Percentiles rank a stretch among this genome's conserved stretches.
These are phyloP conservation scores for Rhinichthys klamathensis DNA, from an alignment of 2,113 vertebrate species.

Conservation along the genomic window DNA sequence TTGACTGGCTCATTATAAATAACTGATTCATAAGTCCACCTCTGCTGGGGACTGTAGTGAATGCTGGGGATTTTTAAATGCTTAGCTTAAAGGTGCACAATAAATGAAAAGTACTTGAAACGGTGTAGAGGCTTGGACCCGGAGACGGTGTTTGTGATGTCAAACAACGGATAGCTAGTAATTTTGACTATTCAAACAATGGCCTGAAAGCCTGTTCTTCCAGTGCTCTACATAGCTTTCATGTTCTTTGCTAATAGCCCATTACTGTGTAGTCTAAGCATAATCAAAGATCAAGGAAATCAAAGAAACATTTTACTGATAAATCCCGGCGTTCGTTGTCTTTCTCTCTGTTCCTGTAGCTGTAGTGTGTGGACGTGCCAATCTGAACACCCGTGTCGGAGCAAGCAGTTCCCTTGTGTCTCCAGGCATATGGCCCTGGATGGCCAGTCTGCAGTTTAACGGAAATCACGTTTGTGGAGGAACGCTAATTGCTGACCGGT, in stretches of 20 bases:
- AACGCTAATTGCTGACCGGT: slow-evolving; percentile 69
- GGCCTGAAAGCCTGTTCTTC: not conserved
- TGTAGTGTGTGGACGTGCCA: slow-evolving; percentile 64
- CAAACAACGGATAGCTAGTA: no score
- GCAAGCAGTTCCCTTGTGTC: slow-evolving; percentile 8
- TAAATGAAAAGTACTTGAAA: not conserved
- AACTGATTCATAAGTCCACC: no score
- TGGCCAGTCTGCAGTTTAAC: slow-evolving; percentile 73
- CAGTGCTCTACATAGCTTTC: not conserved
- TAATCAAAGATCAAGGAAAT: not conserved
- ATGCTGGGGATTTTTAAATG: no score
- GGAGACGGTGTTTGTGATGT: no score
- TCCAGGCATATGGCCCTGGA: slow-evolving; percentile 75
- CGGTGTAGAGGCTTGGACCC: not conserved
- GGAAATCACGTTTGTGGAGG: slow-evolving; percentile 73
- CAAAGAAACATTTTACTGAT: not conserved
- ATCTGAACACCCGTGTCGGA: slow-evolving; percentile 36
- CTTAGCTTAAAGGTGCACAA: not conserved
- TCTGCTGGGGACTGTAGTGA: no score
- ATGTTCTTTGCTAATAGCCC: not conserved
- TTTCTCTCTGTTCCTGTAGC: slow-evolving; percentile 52
- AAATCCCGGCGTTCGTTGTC: not conserved
- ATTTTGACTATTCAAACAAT: no score
- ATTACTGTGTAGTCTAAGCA: not conserved
- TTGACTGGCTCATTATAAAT: no score